Evolutionary conservation across 2,797 vertebrate genomes (phyloP), one percentile per base, ranked within the genome.

Genomic region (Sarcophilus harrisii): DNA sequence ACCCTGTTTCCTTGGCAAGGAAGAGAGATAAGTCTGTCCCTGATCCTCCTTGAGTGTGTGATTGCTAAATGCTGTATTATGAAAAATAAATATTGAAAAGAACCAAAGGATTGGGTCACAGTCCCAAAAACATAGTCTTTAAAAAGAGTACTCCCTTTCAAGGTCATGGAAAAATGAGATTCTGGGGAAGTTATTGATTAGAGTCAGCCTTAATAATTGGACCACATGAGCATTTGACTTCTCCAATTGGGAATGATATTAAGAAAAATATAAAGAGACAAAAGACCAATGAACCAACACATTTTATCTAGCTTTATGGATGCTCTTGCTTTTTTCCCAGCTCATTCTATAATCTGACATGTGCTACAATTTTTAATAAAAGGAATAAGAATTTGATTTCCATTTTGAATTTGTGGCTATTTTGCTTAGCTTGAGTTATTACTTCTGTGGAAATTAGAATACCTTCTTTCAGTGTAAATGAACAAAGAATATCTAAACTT

Each of bases 401-500:
- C 62, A 57, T 96, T 95, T 12, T 97, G 92, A 95, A 94, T 96
- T 97, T 30, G 92, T 91, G 58, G 66, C 55, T 49, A 30, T 24
- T 95, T 62, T 94, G 66, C 96, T 73, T 60, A 52, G 10, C 62
- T 96, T 91, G 66, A 66, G 21, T 14, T 90, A 32, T n/a, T 54
- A 0, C 27, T n/a, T 94, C 32, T 30, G 5, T 91, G 58, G 92
- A 54, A 81, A 81, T 5, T 59, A 0, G 1, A 12, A 6, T 54
- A 13, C 52, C 54, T 57, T 5, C 38, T 93, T 92, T 94, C 90
- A n/a, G 54, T 90, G 58, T 91, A 57, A 58, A 96, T 90, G 55
- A 55, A 55, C 21, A 52, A 1, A 92, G 29, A 92, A 0, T 87
- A 96, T 92, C 60, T 94, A 62, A 90, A 27, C 29, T 90, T 97